Evolutionary conservation across 2,797 vertebrate genomes (phyloP).

Genomic region (Phrynocephalus guinanensis): DNA sequence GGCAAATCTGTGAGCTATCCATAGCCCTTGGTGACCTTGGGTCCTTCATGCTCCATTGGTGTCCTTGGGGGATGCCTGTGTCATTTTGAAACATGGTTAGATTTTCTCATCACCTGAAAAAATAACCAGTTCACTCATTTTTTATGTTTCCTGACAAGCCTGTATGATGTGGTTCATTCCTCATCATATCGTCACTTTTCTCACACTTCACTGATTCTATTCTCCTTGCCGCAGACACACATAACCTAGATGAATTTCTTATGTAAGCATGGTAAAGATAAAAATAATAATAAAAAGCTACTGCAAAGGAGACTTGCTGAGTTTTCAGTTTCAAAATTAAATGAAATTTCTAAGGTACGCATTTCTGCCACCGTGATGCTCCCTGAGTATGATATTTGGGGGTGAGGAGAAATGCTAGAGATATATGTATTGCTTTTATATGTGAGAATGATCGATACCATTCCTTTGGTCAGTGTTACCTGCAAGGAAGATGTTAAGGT

Average conservation of each 20-base stretch:
- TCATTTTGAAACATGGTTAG: conserved; percentile 21
- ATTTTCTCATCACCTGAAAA: conserved; percentile 35
- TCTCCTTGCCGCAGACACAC: conserved; percentile 28
- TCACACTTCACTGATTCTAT: conserved; percentile 26
- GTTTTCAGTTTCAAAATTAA: neutral
- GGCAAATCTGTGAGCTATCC: neutral
- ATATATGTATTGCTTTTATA: neutral
- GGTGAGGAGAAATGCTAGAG: neutral
- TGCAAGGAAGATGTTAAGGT: conserved; percentile 13
- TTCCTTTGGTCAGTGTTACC: conserved; percentile 24
- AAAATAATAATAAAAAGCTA: neutral
- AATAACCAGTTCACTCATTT: neutral
- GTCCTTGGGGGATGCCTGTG: neutral
- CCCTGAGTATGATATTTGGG: conserved; percentile 17
- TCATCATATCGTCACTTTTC: conserved; percentile 13
- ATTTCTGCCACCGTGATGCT: conserved; percentile 23
- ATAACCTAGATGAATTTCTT: conserved; percentile 26
- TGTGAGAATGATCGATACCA: conserved; percentile 9
- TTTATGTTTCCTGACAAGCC: conserved; percentile 22
- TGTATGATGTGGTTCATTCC: conserved; percentile 25
- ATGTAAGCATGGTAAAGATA: neutral
- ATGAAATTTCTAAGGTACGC: neutral
- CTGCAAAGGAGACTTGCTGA: neutral
- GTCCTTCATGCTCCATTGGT: neutral
- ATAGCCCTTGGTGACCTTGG: neutral